Conservation (phyloP, 92 coral and sea anemone genomes). For the Umimayanthus kanabou region DNA sequence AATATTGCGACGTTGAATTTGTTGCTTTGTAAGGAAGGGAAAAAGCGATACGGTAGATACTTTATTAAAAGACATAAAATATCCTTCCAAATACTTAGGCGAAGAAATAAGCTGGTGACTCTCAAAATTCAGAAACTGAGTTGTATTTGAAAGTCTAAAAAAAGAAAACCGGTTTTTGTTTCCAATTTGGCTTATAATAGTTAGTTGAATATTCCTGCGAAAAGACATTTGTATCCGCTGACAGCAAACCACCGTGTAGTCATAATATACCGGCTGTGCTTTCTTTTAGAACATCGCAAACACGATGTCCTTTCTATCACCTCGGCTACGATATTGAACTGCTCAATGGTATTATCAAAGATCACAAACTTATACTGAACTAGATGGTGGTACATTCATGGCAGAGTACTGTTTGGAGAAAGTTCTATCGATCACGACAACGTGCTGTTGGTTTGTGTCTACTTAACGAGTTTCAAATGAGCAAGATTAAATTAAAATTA, state of each 20-base stretch:
- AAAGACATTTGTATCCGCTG: not conserved
- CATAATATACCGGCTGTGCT: no score
- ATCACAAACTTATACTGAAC: no score
- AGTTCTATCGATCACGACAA: not conserved
- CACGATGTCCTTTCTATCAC: not conserved
- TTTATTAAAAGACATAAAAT: no score
- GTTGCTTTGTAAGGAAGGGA: no score
- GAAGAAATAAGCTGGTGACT: no score
- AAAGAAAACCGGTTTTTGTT: not conserved
- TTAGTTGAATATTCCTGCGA: not conserved
- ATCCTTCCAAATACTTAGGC: no score
- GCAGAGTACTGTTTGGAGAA: not conserved
- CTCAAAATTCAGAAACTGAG: no score
- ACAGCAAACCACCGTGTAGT: not conserved
- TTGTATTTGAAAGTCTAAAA: no score
- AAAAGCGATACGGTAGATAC: no score
- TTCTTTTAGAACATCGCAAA: no score
- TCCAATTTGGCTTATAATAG: not conserved
- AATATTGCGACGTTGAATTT: no score
- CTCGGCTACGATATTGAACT: not conserved
- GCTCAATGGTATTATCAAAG: not conserved
- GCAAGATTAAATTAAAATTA: no score
- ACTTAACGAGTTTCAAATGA: not conserved
- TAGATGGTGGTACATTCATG: not conserved
- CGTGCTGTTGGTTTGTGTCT: not conserved